These are phyloP conservation scores for Ptychobarbus kaznakovi DNA, from an alignment of 2,797 vertebrate species.

Conservation along the genomic window DNA sequence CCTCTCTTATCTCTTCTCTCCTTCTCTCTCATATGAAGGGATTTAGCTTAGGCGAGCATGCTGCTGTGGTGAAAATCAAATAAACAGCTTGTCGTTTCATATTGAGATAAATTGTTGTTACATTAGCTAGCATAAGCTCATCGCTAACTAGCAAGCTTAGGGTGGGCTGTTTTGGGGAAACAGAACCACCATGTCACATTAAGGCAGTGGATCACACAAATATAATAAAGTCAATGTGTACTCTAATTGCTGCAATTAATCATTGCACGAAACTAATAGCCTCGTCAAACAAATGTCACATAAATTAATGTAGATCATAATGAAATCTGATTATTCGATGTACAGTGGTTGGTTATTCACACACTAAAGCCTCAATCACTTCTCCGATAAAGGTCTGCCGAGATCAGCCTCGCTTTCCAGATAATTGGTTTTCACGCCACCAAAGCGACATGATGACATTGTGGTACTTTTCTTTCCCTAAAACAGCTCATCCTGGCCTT, in stretches of 20 bases:
- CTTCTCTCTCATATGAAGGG: not conserved
- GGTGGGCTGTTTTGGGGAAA: slow-evolving; percentile 22
- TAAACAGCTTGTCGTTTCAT: slow-evolving; percentile 48
- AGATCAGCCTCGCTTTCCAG: slow-evolving; percentile 32
- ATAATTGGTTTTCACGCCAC: slow-evolving; percentile 42
- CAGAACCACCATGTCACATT: slow-evolving; percentile 28
- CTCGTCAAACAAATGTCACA: slow-evolving; percentile 31
- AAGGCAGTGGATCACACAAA: slow-evolving; percentile 27
- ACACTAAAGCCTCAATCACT: slow-evolving; percentile 28
- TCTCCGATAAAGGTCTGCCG: slow-evolving; percentile 19
- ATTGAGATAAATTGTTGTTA: slow-evolving; percentile 30
- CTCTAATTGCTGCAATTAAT: slow-evolving; percentile 45
- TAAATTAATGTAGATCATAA: slow-evolving; percentile 40
- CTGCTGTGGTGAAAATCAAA: slow-evolving; percentile 29
- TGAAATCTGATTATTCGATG: slow-evolving; percentile 38
- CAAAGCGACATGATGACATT: slow-evolving; percentile 20
- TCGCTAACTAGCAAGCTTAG: slow-evolving; percentile 27
- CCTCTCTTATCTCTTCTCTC: not conserved
- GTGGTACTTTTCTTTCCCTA: slow-evolving; percentile 29
- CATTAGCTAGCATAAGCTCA: slow-evolving; percentile 13
- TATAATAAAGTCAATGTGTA: slow-evolving; percentile 34
- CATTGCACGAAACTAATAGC: slow-evolving; percentile 24
- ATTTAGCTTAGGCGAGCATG: slow-evolving; percentile 13
- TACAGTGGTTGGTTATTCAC: slow-evolving; percentile 21
- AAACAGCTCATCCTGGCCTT: slow-evolving; percentile 29